phyloP scores from a whole-genome alignment of 2,888 invertebrate genomes.

The Limnephilus lunatus region DNA sequence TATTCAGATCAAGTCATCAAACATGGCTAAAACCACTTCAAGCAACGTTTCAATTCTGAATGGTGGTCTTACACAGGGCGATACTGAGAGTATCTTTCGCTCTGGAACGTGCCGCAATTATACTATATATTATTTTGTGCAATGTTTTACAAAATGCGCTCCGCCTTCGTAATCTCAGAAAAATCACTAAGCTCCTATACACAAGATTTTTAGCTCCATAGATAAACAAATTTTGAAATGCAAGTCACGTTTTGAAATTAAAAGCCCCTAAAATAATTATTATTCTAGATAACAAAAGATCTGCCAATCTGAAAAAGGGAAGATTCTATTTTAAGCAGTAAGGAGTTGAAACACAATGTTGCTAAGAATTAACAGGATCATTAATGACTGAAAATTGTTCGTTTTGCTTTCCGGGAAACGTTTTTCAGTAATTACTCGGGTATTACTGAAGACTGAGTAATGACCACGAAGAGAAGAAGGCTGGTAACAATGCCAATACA shows the following conservation, averaged over 20 bases:
- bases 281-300: not conserved
- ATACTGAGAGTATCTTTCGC: too few relatives aligned
- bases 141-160: too few relatives aligned
- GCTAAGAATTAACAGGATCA: slow-evolving; percentile 19
- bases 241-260: not conserved
- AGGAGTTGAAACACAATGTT: not conserved
- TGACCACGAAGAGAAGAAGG: not conserved
- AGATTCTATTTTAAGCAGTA: not conserved
- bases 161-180: too few relatives aligned
- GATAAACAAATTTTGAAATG: not conserved
- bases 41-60: too few relatives aligned
- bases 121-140: too few relatives aligned
- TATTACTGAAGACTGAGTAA: not conserved
- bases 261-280: not conserved
- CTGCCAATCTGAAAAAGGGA: not conserved
- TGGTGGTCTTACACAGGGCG: too few relatives aligned
- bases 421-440: slow-evolving; percentile 14
- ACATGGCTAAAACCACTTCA: too few relatives aligned
- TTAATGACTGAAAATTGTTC: slow-evolving; percentile 31
- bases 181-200: not conserved
- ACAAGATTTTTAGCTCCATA: not conserved
- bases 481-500: slow-evolving; percentile 35
- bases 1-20: too few relatives aligned
- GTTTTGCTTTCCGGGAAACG: slow-evolving; percentile 34
- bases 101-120: too few relatives aligned